Conservation (phyloP, 2,797 vertebrate genomes). For the Yasuhikotakia modesta region DNA sequence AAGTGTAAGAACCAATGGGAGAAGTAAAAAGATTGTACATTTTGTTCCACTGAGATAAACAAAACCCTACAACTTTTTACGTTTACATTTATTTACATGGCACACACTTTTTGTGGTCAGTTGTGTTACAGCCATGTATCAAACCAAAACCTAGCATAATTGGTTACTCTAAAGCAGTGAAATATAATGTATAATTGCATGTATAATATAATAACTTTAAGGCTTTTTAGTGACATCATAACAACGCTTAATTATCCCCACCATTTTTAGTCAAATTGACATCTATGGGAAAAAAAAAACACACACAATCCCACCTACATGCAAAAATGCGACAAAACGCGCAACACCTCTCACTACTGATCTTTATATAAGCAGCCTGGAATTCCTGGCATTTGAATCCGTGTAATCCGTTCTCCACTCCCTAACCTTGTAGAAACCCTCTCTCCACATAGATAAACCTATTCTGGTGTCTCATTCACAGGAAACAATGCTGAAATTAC, state of each 20-base stretch:
- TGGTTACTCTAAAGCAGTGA: too few species aligned
- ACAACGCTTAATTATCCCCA: too few species aligned
- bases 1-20: conserved; percentile 61
- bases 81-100: not conserved
- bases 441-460: conserved; percentile 36
- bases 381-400: conserved; percentile 53
- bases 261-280: not conserved
- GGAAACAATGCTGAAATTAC: conserved; percentile 35
- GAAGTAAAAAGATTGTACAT: conserved; percentile 40
- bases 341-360: conserved; percentile 39
- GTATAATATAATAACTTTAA: too few species aligned
- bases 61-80: not conserved
- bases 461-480: conserved; percentile 39
- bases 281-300: not conserved
- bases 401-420: conserved; percentile 49
- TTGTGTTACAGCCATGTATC: not conserved
- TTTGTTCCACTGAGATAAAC: not conserved
- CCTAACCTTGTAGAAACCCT: conserved; percentile 49
- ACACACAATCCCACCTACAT: conserved; percentile 11
- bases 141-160: too few species aligned
- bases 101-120: not conserved
- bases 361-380: conserved; percentile 44
- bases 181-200: too few species aligned
- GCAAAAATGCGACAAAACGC: conserved; percentile 26
- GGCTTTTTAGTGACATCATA: not conserved